phyloP scores from a whole-genome alignment of 1,140 invertebrate genomes.

The Melipona quadrifasciata region DNA sequence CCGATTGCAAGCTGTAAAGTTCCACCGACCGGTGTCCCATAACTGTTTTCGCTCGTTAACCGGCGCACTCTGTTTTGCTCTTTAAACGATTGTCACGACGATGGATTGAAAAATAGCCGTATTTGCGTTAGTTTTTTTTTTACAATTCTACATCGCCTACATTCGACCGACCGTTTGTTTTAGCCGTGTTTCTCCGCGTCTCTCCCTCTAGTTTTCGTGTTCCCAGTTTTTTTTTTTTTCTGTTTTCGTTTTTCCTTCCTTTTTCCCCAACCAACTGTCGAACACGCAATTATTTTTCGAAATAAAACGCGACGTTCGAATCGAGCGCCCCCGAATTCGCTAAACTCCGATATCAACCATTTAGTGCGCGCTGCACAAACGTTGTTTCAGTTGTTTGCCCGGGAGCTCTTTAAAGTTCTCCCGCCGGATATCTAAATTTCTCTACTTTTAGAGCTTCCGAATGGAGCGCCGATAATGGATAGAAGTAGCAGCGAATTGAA shows the following conservation, averaged over 20 bases:
- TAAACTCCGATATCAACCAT: background rate
- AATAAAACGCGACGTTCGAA: background rate
- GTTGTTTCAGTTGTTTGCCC: background rate
- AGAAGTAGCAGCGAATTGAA: background rate
- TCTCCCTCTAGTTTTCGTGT: background rate
- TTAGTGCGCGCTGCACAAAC: background rate
- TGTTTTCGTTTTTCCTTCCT: background rate
- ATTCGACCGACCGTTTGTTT: slow-evolving; percentile 9
- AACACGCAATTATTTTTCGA: background rate
- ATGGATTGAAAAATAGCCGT: slow-evolving; percentile 42
- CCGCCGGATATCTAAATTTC: background rate
- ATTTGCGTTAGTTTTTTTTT: slow-evolving; percentile 36
- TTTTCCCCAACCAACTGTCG: too few species aligned
- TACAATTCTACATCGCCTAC: background rate
- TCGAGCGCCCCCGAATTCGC: background rate
- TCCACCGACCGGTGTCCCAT: slow-evolving; percentile 27
- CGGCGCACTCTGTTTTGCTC: slow-evolving; percentile 38
- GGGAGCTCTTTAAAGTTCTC: background rate
- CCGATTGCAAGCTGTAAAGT: slow-evolving; percentile 48
- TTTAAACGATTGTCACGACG: slow-evolving; percentile 48
- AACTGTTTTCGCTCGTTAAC: slow-evolving; percentile 54
- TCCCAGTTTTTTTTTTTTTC: background rate
- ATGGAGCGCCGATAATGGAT: background rate
- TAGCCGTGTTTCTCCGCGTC: background rate
- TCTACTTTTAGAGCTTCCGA: background rate